These are phyloP conservation scores for Triplophysa tibetana DNA, from an alignment of 2,113 vertebrate species.

Conservation along the genomic window DNA sequence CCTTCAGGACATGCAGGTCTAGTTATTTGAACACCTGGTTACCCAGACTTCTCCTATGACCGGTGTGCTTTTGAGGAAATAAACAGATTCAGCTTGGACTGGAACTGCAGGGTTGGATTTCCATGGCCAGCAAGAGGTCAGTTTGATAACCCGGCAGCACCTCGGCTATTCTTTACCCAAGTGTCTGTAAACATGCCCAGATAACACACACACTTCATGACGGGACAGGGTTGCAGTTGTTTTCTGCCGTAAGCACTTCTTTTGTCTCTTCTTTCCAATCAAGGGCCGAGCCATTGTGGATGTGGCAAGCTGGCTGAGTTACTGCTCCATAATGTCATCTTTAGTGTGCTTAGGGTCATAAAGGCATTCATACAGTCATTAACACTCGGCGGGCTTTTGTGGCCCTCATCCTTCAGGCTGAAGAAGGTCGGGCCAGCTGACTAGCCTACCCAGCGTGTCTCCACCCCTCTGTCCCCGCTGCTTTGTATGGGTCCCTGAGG, in stretches of 20 bases:
- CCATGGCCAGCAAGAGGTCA: slow-evolving; percentile 36
- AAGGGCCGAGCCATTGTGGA: neutral
- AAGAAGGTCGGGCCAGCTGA: slow-evolving; percentile 44
- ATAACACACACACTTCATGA: slow-evolving; percentile 28
- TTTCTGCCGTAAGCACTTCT: slow-evolving; percentile 1
- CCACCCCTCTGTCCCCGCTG: neutral
- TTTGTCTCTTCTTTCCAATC: slow-evolving; percentile 39
- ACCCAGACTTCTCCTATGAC: neutral
- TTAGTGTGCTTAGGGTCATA: slow-evolving; percentile 29
- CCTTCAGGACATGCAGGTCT: neutral
- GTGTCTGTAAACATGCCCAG: slow-evolving; percentile 20
- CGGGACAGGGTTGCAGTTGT: neutral
- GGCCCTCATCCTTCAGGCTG: slow-evolving; percentile 30
- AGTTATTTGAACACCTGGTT: neutral
- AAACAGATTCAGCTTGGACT: neutral
- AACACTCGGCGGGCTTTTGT: slow-evolving; percentile 23
- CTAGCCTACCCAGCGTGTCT: slow-evolving; percentile 16
- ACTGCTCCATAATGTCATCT: slow-evolving; percentile 37
- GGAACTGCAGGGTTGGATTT: slow-evolving; percentile 26
- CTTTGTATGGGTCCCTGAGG: slow-evolving; percentile 48
- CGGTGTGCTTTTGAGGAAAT: neutral
- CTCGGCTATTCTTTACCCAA: slow-evolving; percentile 31
- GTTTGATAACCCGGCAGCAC: slow-evolving; percentile 51
- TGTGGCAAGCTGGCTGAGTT: slow-evolving; percentile 21
- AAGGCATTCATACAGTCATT: slow-evolving; percentile 34